These are phyloP conservation scores for Pantala flavescens DNA, from an alignment of 1,140 invertebrate genomes.

Conservation along the genomic window DNA sequence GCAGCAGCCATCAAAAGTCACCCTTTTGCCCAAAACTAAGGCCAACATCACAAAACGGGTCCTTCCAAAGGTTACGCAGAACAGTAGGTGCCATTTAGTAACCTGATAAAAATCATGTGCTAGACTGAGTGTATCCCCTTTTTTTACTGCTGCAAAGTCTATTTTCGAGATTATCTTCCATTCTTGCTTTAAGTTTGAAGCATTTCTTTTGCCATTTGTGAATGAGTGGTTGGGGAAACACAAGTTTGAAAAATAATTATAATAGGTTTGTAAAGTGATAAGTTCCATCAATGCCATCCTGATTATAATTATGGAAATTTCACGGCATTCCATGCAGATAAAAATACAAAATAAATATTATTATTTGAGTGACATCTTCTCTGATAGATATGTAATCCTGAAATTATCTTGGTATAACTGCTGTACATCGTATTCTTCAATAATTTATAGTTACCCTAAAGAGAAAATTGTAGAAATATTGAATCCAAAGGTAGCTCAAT, in stretches of 20 bases:
- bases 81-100: constrained; percentile 13
- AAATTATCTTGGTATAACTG: too few relatives aligned
- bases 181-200: neutral
- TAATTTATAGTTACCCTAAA: too few relatives aligned
- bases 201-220: neutral
- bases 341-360: neutral
- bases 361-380: neutral
- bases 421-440: too few relatives aligned
- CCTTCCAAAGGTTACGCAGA: constrained; percentile 9
- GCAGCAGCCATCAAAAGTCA: neutral
- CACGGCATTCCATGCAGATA: neutral
- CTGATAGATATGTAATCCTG: too few relatives aligned
- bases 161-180: neutral
- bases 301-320: neutral
- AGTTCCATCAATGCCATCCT: neutral
- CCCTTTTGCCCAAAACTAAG: constrained; percentile 5
- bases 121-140: neutral
- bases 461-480: too few relatives aligned
- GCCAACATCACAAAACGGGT: constrained; percentile 12
- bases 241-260: neutral
- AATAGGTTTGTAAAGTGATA: neutral
- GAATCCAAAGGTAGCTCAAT: neutral
- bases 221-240: constrained; percentile 5
- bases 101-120: neutral
- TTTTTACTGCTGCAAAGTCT: neutral